phyloP scores from a whole-genome alignment of 2,113 vertebrate species.

The Notothenia rossii region DNA sequence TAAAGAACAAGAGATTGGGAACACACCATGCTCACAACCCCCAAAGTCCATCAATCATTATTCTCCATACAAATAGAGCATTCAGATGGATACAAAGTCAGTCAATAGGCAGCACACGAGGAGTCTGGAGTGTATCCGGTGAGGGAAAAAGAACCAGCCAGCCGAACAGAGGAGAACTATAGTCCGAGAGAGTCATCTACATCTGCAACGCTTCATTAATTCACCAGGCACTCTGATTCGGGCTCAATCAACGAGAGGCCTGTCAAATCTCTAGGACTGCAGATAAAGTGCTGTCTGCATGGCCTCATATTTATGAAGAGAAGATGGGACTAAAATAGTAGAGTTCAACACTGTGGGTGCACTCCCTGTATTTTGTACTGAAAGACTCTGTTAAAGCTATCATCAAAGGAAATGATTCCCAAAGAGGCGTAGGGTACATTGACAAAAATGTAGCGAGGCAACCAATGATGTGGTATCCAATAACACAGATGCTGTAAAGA shows the following conservation, averaged over 20 bases:
- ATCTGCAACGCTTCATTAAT: conserved; percentile 77
- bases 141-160: conserved; percentile 68
- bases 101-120: conserved; percentile 79
- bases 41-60: conserved; percentile 81
- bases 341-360: conserved; percentile 5
- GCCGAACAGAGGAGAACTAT: conserved; percentile 69
- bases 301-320: conserved; percentile 30
- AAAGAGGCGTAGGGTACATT: neutral
- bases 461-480: conserved; percentile 17
- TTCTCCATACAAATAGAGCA: conserved; percentile 77
- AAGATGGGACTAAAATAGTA: conserved; percentile 20
- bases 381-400: conserved; percentile 10
- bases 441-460: conserved; percentile 25
- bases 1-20: conserved; percentile 69
- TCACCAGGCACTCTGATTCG: conserved; percentile 66
- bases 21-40: conserved; percentile 56
- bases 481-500: conserved; percentile 13
- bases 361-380: neutral
- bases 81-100: conserved; percentile 80
- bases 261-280: conserved; percentile 50
- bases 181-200: conserved; percentile 67
- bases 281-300: conserved; percentile 50
- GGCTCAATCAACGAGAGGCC: conserved; percentile 55
- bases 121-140: conserved; percentile 81
- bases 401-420: conserved; percentile 31